Evolutionary conservation across 2,113 vertebrate genomes (phyloP).

Genomic region (Gyps fulvus): DNA sequence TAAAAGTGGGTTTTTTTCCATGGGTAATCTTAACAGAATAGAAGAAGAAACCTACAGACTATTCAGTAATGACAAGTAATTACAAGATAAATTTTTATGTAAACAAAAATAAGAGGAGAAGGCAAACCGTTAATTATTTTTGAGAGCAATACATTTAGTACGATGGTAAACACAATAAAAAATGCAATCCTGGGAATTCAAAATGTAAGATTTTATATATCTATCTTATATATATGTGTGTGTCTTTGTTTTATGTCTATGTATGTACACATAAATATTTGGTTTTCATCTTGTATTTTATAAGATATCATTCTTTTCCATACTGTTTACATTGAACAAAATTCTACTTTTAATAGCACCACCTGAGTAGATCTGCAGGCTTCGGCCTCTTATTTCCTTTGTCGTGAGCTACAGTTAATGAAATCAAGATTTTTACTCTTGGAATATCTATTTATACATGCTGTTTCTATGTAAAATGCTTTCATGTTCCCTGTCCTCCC

Average conservation of each 20-base stretch:
- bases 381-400: not conserved
- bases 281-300: not conserved
- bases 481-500: conserved; percentile 47
- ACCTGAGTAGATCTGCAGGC: not conserved
- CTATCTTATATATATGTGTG: not conserved
- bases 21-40: not conserved
- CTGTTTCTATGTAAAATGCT: conserved; percentile 9
- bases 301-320: not conserved
- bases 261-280: not conserved
- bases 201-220: not conserved
- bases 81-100: not conserved
- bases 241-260: not conserved
- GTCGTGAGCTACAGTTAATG: conserved; percentile 13
- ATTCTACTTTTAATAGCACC: not conserved
- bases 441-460: not conserved
- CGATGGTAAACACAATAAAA: not conserved
- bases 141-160: not conserved
- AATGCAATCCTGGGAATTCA: not conserved
- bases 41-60: not conserved
- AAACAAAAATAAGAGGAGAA: not conserved
- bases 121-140: not conserved
- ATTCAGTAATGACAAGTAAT: not conserved
- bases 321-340: not conserved
- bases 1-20: not conserved
- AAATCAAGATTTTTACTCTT: conserved; percentile 9